phyloP scores from a whole-genome alignment of 2,113 vertebrate genomes.

The Phalacrocorax pelagicus region DNA sequence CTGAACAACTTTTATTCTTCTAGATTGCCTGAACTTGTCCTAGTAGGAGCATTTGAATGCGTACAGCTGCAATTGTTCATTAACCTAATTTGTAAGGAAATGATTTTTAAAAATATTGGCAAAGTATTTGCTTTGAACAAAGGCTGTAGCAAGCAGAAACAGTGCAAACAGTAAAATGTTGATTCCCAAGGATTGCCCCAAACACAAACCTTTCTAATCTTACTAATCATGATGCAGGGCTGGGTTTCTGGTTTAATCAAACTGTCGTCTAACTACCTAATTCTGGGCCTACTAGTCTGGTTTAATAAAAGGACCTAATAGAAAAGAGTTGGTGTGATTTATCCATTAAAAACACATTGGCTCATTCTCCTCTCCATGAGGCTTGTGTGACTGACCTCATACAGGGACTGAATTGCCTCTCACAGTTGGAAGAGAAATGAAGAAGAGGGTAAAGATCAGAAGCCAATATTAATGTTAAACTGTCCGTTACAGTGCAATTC shows the following conservation, averaged over 20 bases:
- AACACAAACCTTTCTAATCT: conserved; percentile 19
- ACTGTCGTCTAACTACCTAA: conserved; percentile 4
- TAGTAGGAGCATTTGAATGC: neutral
- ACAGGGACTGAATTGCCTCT: conserved; percentile 6
- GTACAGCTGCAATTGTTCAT: neutral
- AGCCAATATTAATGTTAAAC: neutral
- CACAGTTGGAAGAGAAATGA: neutral
- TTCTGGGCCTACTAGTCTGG: neutral
- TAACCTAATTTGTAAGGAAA: neutral
- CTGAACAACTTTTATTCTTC: neutral
- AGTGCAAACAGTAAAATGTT: conserved; percentile 17
- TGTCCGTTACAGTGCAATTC: neutral
- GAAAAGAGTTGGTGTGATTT: neutral
- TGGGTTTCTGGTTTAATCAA: conserved; percentile 22
- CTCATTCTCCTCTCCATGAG: neutral
- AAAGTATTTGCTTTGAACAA: neutral
- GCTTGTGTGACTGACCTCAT: conserved; percentile 2
- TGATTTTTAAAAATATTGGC: neutral
- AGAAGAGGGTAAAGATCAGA: neutral
- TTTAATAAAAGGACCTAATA: neutral
- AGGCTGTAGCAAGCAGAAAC: neutral
- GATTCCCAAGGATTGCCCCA: conserved; percentile 62
- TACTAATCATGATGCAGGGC: conserved; percentile 1
- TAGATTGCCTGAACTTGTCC: neutral
- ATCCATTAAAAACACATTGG: neutral